Evolutionary conservation across 2,113 vertebrate species (phyloP), one percentile per base, ranked within the genome.

Genomic region (Nansenia antarctica): DNA sequence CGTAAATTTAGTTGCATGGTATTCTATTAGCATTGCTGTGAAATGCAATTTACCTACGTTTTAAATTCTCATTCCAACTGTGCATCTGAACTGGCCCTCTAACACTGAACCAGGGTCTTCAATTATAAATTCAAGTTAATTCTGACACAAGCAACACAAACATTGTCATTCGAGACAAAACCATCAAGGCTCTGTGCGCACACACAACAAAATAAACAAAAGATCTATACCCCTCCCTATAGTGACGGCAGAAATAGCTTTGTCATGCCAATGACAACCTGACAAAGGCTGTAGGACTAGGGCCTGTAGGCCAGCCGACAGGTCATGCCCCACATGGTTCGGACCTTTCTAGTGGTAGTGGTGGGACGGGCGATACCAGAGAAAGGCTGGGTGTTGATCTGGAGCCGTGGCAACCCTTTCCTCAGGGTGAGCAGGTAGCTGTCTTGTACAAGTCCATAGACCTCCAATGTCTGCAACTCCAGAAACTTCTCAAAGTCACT

Each of bases 391-490:
- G 86, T 83, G 86, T 98, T 99, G 74, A 99, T 93, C 78, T 90
- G 86, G 34, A 98, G 22, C 0, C 81, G 82, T 7, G 94, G 94
- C 73, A 95, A 87, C 0, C 88, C 88, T 77, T 93, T 93, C 69
- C 86, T 91, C 9, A 98, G 88, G 8, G 94, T 62, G 1, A 90
- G 79, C 54, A 97, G 86, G 65, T 93, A 92, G 34, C 59, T 78
- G 0, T 95, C 92, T 11, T 91, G 91, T 27, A 96, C 90, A 2
- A 98, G 89, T 53, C 96, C 96, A 67, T 96, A 99, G 2, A 94
- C 93, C 31, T 96, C 95, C 81, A 99, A 90, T 9, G 90, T 94
- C 83, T 88, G 86, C 70, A 99, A 81, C 0, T 74, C 65, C 8
- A 81, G 87, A 64, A 95, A 91, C 77, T 84, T 91, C 79, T 91